These are phyloP conservation scores for Ovis canadensis DNA, from an alignment of 2,113 vertebrate genomes.

Conservation along the genomic window DNA sequence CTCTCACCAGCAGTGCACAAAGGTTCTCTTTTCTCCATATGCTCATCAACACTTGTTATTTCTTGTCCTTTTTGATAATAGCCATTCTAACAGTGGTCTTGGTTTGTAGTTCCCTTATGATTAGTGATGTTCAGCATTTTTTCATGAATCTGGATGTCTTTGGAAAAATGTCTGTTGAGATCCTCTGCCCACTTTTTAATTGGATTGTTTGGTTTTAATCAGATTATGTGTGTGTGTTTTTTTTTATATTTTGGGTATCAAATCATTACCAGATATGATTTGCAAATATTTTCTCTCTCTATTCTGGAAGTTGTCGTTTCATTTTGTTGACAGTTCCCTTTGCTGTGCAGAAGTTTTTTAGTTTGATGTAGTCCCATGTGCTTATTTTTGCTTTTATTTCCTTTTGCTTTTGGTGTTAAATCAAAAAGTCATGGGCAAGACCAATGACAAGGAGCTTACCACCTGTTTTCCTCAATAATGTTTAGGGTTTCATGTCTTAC, in stretches of 20 bases:
- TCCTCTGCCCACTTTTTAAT: neutral
- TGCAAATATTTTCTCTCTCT: neutral
- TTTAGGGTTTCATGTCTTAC: neutral
- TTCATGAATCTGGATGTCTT: neutral
- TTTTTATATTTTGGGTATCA: neutral
- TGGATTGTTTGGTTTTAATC: neutral
- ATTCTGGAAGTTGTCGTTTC: neutral
- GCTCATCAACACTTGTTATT: too few species aligned
- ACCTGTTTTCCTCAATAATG: neutral
- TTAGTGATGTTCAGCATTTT: neutral
- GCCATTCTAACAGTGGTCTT: neutral
- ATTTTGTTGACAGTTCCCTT: neutral
- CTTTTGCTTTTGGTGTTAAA: neutral
- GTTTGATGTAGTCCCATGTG: neutral
- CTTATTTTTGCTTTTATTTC: neutral
- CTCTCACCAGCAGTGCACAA: neutral
- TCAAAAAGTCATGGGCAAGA: neutral
- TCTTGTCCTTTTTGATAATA: neutral
- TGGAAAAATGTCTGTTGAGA: neutral
- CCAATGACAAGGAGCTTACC: neutral
- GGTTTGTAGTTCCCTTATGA: neutral
- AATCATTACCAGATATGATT: neutral
- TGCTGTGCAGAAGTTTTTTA: neutral
- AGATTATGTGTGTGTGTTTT: neutral
- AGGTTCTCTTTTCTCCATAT: neutral